Conservation (phyloP, 2,888 invertebrate genomes). For the Cremastinae sp. region DNA sequence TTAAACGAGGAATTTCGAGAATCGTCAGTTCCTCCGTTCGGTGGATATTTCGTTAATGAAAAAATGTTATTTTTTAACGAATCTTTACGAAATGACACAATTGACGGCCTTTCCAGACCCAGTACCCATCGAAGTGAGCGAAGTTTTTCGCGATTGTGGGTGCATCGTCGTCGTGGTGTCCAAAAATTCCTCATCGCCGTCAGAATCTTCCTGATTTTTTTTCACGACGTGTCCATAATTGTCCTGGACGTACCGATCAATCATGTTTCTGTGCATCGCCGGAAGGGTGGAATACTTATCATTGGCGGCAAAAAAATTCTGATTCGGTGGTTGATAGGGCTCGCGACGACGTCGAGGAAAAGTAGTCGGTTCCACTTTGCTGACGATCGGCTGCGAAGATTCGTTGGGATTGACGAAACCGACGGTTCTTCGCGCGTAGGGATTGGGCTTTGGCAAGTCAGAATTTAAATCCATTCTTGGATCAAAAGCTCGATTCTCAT, state of each 20-base stretch:
- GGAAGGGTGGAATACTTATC: slow-evolving; percentile 48
- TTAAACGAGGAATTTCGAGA: slow-evolving; percentile 2
- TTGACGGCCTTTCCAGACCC: slow-evolving; percentile 46
- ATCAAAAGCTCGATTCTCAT: slow-evolving; percentile 52
- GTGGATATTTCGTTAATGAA: slow-evolving; percentile 13
- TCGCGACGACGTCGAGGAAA: slow-evolving; percentile 50
- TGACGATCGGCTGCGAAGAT: slow-evolving; percentile 12
- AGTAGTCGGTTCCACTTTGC: slow-evolving; percentile 25
- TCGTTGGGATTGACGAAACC: slow-evolving; percentile 43
- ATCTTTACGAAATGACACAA: slow-evolving; percentile 59
- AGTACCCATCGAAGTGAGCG: slow-evolving; percentile 71
- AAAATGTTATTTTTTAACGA: slow-evolving; percentile 7
- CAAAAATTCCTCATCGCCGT: slow-evolving; percentile 77
- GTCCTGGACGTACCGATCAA: slow-evolving; percentile 72
- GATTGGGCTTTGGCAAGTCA: slow-evolving; percentile 28
- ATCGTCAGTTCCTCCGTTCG: slow-evolving; percentile 9
- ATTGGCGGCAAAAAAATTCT: slow-evolving; percentile 7
- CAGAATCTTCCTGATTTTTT: slow-evolving; percentile 62
- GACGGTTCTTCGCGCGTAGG: slow-evolving; percentile 37
- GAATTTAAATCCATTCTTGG: slow-evolving; percentile 55
- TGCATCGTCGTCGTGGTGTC: slow-evolving; percentile 76
- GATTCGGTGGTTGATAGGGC: slow-evolving; percentile 58
- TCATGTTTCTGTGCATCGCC: slow-evolving; percentile 68
- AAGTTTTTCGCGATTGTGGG: slow-evolving; percentile 68
- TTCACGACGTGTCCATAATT: slow-evolving; percentile 27